Percentiles rank a stretch among this genome's conserved stretches.
These are phyloP conservation scores for Muricea muricata DNA, from an alignment of 92 coral and sea anemone species.

Conservation along the genomic window DNA sequence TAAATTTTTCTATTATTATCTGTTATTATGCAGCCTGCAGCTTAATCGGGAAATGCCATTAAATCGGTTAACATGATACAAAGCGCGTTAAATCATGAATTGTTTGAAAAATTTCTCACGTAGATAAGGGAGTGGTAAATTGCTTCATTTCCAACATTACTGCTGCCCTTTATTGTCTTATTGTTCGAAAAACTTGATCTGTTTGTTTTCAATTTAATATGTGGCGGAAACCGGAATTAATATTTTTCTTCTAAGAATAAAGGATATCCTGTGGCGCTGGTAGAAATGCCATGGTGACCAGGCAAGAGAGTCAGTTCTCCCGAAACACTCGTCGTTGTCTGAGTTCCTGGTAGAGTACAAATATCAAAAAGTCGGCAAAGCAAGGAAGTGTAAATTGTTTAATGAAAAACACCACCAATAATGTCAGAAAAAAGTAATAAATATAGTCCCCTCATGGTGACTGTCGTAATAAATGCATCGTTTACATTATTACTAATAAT, in stretches of 20 bases:
- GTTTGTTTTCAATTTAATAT: not conserved
- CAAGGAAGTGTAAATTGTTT: not conserved
- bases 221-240: slow-evolving; percentile 30
- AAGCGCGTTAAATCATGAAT: too few relatives aligned
- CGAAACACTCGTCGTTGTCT: not conserved
- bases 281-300: slow-evolving; percentile 10
- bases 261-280: slow-evolving; percentile 18
- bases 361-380: not conserved
- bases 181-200: not conserved
- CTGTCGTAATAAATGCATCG: slow-evolving; percentile 1
- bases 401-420: not conserved
- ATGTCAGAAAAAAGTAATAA: slow-evolving; percentile 8
- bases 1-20: too few relatives aligned
- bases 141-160: not conserved
- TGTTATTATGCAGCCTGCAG: too few relatives aligned
- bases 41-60: not conserved
- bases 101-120: not conserved
- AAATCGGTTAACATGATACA: not conserved
- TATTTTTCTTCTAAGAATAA: slow-evolving; percentile 35
- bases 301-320: not conserved
- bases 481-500: slow-evolving; percentile 27
- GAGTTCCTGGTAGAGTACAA: not conserved
- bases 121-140: slow-evolving; percentile 6
- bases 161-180: not conserved
- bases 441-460: not conserved